A percentile compares a stretch with the other conserved stretches of the same genome.
Conservation (phyloP, 2,113 vertebrate genomes). For the Oreochromis niloticus region DNA sequence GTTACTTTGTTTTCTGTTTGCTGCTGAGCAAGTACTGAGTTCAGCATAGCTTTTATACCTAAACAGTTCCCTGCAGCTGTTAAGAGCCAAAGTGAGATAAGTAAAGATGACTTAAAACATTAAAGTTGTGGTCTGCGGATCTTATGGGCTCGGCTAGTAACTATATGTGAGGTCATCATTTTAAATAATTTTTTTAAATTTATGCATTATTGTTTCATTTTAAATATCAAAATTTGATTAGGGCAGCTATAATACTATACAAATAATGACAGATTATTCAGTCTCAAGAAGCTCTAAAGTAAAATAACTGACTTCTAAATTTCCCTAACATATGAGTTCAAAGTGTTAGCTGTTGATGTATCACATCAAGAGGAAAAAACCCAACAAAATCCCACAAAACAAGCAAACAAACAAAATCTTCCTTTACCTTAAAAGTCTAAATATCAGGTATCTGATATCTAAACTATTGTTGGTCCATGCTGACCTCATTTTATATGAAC, state of each 20-base stretch:
- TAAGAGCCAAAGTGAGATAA: background rate
- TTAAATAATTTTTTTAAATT: background rate
- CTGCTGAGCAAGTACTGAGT: background rate
- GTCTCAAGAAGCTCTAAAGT: background rate
- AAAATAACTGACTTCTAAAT: background rate
- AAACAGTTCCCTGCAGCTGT: background rate
- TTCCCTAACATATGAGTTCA: background rate
- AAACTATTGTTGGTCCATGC: background rate
- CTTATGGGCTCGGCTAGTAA: background rate
- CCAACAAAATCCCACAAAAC: background rate
- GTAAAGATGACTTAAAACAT: background rate
- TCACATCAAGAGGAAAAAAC: background rate
- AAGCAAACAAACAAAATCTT: background rate
- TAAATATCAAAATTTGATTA: background rate
- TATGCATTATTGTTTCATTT: background rate
- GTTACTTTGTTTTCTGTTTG: background rate
- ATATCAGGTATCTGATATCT: background rate
- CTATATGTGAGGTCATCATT: background rate
- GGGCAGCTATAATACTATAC: background rate
- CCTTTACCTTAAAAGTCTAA: background rate
- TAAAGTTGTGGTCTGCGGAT: background rate
- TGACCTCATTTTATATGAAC: background rate
- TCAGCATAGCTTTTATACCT: background rate
- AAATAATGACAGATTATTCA: background rate
- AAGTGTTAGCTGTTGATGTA: background rate